A percentile compares a stretch with the other conserved stretches of the same genome.
phyloP scores from a whole-genome alignment of 2,113 vertebrate genomes.

The Vimba vimba region DNA sequence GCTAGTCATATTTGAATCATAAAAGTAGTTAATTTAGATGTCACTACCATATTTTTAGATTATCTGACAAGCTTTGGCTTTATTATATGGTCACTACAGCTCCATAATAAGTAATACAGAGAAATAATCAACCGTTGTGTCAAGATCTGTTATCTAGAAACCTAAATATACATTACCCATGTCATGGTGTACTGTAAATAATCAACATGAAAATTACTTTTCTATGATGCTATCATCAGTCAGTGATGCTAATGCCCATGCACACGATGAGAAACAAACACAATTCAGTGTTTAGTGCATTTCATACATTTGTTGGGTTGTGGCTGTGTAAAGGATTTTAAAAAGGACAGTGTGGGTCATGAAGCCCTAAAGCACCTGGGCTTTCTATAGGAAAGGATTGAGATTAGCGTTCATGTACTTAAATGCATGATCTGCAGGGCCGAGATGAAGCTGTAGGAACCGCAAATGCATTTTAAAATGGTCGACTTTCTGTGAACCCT shows the following conservation, averaged over 20 bases:
- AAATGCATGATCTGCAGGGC: constrained; percentile 4
- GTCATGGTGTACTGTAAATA: neutral
- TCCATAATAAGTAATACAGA: neutral
- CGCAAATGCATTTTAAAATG: neutral
- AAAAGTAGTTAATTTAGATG: neutral
- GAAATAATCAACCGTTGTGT: neutral
- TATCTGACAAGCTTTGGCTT: neutral
- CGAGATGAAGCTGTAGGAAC: neutral
- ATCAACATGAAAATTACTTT: neutral
- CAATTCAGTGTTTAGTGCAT: neutral
- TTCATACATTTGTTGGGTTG: neutral
- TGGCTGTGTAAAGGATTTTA: neutral
- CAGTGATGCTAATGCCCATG: neutral
- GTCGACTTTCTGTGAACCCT: constrained; percentile 4
- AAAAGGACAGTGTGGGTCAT: neutral
- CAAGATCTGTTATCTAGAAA: constrained; percentile 10
- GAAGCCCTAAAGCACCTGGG: neutral
- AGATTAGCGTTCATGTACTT: neutral
- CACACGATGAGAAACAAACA: neutral
- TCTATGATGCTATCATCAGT: neutral
- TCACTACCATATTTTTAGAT: neutral
- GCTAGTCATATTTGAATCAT: neutral
- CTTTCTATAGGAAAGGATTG: neutral
- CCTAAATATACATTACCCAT: neutral
- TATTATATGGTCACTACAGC: neutral